Evolutionary conservation across 1,140 invertebrate species (phyloP).

Genomic region (Dolichoris vasculosae): DNA sequence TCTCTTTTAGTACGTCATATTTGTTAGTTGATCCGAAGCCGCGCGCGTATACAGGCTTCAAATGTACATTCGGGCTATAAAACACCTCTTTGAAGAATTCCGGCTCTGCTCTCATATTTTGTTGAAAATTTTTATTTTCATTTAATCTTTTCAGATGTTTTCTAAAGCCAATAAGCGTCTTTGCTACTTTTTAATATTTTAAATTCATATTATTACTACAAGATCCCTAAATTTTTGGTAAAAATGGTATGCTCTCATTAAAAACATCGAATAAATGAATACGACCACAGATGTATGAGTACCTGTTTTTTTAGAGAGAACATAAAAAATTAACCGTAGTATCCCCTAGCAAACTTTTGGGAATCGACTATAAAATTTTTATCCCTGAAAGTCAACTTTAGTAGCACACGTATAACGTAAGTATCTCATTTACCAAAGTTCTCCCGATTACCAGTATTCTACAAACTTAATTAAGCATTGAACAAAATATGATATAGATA

Average conservation of each 20-base stretch:
- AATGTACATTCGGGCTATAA: too few species aligned
- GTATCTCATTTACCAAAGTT: background rate
- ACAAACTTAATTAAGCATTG: too few species aligned
- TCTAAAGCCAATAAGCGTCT: too few species aligned
- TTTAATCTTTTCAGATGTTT: too few species aligned
- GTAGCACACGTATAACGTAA: background rate
- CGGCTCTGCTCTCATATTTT: background rate
- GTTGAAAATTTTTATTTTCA: background rate
- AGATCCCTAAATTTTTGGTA: background rate
- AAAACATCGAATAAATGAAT: background rate
- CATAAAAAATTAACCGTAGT: slow-evolving; percentile 2
- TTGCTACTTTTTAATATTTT: too few species aligned
- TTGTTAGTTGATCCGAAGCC: slow-evolving; percentile 4
- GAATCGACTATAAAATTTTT: slow-evolving; percentile 6
- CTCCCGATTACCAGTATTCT: too few species aligned
- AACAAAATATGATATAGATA: background rate
- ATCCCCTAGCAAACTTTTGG: background rate
- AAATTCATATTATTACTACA: too few species aligned
- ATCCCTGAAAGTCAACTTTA: background rate
- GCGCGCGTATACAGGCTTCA: background rate
- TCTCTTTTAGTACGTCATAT: slow-evolving; percentile 5
- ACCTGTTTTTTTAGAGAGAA: background rate
- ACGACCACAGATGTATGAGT: background rate
- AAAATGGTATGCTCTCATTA: background rate
- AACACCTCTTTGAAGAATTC: background rate